These are phyloP conservation scores for Anguilla anguilla DNA, from an alignment of 2,797 vertebrate genomes.

Conservation along the genomic window DNA sequence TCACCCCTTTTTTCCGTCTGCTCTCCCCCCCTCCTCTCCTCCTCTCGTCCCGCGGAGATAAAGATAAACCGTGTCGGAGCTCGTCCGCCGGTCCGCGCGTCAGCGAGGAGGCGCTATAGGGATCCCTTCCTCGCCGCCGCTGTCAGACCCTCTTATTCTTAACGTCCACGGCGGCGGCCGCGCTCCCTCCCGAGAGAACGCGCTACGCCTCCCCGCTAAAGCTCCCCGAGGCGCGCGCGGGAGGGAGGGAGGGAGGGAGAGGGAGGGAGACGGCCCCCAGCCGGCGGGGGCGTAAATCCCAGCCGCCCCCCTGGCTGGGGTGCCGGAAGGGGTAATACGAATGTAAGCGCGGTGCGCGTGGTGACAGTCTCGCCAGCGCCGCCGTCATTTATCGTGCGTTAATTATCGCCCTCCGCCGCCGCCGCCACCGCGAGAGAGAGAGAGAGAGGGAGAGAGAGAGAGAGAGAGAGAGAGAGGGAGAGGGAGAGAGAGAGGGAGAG, in stretches of 20 bases:
- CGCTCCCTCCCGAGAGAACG: neutral
- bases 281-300: neutral
- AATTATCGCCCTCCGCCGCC: constrained; percentile 39
- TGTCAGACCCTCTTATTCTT: neutral
- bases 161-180: neutral
- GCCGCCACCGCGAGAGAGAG: constrained; percentile 9
- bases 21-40: neutral
- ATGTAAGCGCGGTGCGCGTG: constrained; percentile 7
- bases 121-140: neutral
- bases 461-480: too few relatives aligned
- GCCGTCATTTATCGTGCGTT: constrained; percentile 47
- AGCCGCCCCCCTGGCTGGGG: constrained; percentile 21
- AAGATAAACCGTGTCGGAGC: neutral
- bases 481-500: too few relatives aligned
- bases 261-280: neutral
- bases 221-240: neutral
- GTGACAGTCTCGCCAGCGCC: constrained; percentile 21
- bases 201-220: neutral
- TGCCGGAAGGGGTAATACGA: constrained; percentile 20
- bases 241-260: too few relatives aligned
- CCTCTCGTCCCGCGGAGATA: neutral
- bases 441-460: too few relatives aligned
- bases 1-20: too few relatives aligned
- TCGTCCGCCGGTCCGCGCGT: neutral
- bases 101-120: neutral